A percentile compares a stretch with the other conserved stretches of the same genome.
These are phyloP conservation scores for Emberiza fucata DNA, from an alignment of 2,113 vertebrate genomes.

Conservation along the genomic window DNA sequence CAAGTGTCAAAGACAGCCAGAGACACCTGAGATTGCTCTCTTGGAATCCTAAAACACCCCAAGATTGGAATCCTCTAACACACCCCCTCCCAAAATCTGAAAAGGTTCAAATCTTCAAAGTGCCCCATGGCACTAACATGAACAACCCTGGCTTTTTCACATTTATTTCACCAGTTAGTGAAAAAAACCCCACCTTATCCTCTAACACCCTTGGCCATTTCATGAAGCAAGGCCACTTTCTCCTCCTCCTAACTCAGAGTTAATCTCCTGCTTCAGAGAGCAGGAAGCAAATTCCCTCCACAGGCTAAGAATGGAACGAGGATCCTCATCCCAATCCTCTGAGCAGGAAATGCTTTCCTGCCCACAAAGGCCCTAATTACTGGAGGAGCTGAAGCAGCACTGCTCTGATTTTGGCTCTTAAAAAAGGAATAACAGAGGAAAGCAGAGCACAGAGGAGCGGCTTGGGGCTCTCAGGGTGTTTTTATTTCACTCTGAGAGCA, in stretches of 20 bases:
- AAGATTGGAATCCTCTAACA: accelerated
- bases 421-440: neutral
- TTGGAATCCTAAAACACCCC: neutral
- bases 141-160: neutral
- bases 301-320: neutral
- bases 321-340: neutral
- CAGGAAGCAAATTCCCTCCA: neutral
- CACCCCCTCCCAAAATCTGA: neutral
- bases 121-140: neutral
- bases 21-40: neutral
- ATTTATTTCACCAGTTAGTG: no score
- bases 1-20: accelerated
- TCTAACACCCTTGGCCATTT: neutral
- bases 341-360: conserved; percentile 54
- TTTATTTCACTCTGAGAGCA: neutral
- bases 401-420: neutral
- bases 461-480: neutral
- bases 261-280: neutral
- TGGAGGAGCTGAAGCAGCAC: neutral
- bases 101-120: neutral
- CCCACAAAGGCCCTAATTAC: conserved; percentile 39
- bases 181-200: neutral
- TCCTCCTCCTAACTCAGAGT: neutral
- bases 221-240: neutral
- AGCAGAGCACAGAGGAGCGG: neutral